A percentile compares a stretch with the other conserved stretches of the same genome.
Conservation (phyloP, 2,113 vertebrate genomes). For the Struthio camelus region DNA sequence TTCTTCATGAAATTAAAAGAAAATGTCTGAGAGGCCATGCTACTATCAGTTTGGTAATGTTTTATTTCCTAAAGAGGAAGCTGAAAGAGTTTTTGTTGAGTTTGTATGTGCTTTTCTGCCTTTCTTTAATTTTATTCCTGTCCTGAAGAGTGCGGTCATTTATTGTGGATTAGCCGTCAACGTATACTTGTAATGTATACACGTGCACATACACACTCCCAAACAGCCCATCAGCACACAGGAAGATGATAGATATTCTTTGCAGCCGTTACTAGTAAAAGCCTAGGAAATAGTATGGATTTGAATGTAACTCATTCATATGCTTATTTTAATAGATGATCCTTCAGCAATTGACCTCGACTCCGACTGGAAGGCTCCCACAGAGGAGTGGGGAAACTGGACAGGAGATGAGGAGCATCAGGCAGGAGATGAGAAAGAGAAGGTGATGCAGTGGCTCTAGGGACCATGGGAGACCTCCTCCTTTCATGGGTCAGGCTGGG, state of each 20-base stretch:
- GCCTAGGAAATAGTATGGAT: background rate
- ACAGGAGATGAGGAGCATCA: conserved; percentile 48
- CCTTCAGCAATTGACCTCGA: conserved; percentile 38
- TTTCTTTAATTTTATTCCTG: background rate
- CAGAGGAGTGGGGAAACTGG: conserved; percentile 71
- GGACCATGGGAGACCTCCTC: background rate
- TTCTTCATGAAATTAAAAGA: background rate
- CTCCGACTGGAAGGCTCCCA: conserved; percentile 72
- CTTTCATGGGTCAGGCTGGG: background rate
- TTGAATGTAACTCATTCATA: background rate
- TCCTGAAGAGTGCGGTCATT: background rate
- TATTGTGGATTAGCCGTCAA: background rate
- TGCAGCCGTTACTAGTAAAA: background rate
- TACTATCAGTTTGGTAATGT: conserved; percentile 2
- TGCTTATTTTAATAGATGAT: conserved; percentile 31
- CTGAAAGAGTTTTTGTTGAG: background rate
- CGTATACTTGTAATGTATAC: background rate
- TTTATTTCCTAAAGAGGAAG: background rate
- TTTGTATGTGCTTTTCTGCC: background rate
- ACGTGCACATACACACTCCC: background rate
- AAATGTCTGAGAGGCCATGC: background rate
- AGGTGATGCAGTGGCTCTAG: background rate
- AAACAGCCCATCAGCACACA: background rate
- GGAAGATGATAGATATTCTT: background rate
- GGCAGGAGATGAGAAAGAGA: background rate